A percentile compares a stretch with the other conserved stretches of the same genome.
These are phyloP conservation scores for Cryptomyrus ogoouensis DNA, from an alignment of 2,113 vertebrate species.

Conservation along the genomic window DNA sequence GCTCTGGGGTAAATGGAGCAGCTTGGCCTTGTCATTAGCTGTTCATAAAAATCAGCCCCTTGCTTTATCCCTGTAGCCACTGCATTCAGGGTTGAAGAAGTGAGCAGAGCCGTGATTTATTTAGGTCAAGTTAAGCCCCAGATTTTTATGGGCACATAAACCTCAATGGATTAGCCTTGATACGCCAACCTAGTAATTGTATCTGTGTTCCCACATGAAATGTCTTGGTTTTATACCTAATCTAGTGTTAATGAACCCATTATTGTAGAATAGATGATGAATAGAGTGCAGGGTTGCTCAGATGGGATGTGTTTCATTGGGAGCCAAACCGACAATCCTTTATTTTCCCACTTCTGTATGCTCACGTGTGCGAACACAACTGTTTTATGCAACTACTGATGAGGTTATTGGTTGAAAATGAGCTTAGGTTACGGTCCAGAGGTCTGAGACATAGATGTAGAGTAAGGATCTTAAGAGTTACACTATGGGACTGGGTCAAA, in stretches of 20 bases:
- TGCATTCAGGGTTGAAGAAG: background rate
- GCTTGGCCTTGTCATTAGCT: background rate
- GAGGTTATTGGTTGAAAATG: background rate
- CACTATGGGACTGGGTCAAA: background rate
- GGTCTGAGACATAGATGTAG: background rate
- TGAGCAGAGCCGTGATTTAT: background rate
- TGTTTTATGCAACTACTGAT: background rate
- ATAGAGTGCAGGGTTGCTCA: constrained; percentile 27
- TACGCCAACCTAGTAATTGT: constrained; percentile 47
- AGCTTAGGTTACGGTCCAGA: background rate
- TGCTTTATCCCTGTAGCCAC: background rate
- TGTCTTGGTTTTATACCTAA: constrained; percentile 49
- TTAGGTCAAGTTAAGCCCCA: background rate
- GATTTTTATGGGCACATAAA: background rate
- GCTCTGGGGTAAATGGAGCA: background rate
- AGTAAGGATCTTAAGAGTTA: background rate
- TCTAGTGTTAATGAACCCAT: constrained; percentile 59
- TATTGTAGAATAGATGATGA: constrained; percentile 36
- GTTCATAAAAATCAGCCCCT: background rate
- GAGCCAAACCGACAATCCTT: constrained; percentile 19
- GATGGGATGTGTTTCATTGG: constrained; percentile 49
- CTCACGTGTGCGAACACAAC: background rate
- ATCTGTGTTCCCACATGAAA: constrained; percentile 52
- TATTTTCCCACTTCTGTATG: background rate
- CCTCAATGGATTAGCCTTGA: background rate